phyloP scores from a whole-genome alignment of 2,797 vertebrate genomes.

The Philypnodon macrostomus region DNA sequence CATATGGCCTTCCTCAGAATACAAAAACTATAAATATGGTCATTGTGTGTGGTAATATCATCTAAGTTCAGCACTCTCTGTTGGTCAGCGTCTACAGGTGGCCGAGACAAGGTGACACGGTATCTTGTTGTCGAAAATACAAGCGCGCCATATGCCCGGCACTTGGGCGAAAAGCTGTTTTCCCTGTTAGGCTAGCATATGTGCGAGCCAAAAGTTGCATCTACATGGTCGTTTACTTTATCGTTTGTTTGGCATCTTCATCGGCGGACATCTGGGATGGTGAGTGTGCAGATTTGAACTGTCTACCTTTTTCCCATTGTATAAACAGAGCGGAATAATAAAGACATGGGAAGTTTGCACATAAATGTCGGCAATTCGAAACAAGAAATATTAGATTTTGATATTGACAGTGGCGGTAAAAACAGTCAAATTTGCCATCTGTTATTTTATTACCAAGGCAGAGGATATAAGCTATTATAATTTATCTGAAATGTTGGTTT shows the following conservation, averaged over 20 bases:
- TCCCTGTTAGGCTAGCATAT: slow-evolving; percentile 60
- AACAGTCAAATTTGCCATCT: slow-evolving; percentile 50
- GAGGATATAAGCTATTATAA: slow-evolving; percentile 37
- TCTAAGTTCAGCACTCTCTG: too few relatives aligned
- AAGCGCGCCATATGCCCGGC: slow-evolving; percentile 60
- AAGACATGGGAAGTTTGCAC: slow-evolving; percentile 20
- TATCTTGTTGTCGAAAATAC: slow-evolving; percentile 63
- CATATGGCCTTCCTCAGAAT: slow-evolving; percentile 71
- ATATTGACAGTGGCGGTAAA: slow-evolving; percentile 35
- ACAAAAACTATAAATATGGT: slow-evolving; percentile 43
- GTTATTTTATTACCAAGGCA: slow-evolving; percentile 29
- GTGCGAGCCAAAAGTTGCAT: slow-evolving; percentile 55
- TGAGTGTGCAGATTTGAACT: slow-evolving; percentile 23
- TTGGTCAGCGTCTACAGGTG: slow-evolving; percentile 68
- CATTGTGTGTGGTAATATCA: too few relatives aligned
- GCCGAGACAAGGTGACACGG: slow-evolving; percentile 73
- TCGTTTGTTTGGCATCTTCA: slow-evolving; percentile 41
- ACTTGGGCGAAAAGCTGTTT: slow-evolving; percentile 62
- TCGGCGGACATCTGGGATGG: slow-evolving; percentile 41
- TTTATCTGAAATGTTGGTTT: slow-evolving; percentile 48
- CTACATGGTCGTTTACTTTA: slow-evolving; percentile 49
- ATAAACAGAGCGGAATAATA: slow-evolving; percentile 9
- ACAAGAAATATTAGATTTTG: slow-evolving; percentile 23
- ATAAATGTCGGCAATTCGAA: slow-evolving; percentile 13
- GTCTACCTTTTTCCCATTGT: background rate